Evolutionary conservation across 2,797 vertebrate species (phyloP).

Genomic region (Enteromius trimaculatus): DNA sequence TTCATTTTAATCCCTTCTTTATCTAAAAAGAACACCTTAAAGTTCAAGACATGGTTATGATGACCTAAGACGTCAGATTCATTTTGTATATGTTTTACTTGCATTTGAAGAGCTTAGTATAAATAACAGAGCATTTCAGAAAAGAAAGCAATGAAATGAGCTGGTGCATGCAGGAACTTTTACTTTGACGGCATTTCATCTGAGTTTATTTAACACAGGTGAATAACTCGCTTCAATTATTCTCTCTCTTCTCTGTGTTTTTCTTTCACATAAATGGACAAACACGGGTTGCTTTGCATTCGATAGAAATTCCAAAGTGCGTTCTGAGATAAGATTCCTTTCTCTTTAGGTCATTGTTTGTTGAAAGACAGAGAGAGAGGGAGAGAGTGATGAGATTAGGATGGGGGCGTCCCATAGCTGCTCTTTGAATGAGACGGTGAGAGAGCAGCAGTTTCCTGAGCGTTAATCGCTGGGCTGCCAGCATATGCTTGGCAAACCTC

Average conservation of each 20-base stretch:
- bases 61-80: not conserved
- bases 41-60: not conserved
- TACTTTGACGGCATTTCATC: not conserved
- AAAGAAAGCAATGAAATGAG: not conserved
- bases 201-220: not conserved
- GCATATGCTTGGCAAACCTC: constrained; percentile 48
- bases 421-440: constrained; percentile 49
- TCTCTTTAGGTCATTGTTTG: constrained; percentile 73
- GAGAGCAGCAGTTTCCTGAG: constrained; percentile 50
- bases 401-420: constrained; percentile 47
- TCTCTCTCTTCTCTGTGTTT: not conserved
- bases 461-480: constrained; percentile 57
- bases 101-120: not conserved
- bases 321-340: constrained; percentile 77
- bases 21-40: not conserved
- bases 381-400: constrained; percentile 38
- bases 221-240: not conserved
- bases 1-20: not conserved
- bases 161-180: constrained; percentile 6
- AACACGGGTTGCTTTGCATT: constrained; percentile 65
- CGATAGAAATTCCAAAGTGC: constrained; percentile 70
- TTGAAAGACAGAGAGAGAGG: constrained; percentile 36
- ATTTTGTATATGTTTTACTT: not conserved
- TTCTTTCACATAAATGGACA: not conserved
- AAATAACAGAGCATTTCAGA: not conserved